phyloP scores from a whole-genome alignment of 2,797 vertebrate genomes.

The Pantherophis alleghaniensis region DNA sequence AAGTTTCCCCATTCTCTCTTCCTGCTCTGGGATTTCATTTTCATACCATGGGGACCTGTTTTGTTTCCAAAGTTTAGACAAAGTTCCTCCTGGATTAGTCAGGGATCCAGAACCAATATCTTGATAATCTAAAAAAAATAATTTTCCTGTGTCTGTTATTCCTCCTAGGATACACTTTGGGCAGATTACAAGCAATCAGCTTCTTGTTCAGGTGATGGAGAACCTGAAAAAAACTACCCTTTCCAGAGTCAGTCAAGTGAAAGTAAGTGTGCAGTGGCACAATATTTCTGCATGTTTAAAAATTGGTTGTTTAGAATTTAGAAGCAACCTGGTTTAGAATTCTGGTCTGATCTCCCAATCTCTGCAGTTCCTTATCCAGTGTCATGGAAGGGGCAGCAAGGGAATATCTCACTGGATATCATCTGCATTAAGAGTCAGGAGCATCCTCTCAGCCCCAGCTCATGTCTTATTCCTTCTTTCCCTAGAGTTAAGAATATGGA shows the following conservation, averaged over 20 bases:
- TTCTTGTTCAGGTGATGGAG: constrained; percentile 89
- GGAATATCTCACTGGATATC: background rate
- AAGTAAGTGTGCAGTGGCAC: constrained; percentile 73
- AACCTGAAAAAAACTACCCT: constrained; percentile 86
- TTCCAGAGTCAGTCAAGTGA: constrained; percentile 84
- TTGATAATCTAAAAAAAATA: background rate
- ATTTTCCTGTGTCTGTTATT: constrained; percentile 35
- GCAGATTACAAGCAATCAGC: constrained; percentile 92
- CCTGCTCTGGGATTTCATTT: no score
- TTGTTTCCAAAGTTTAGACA: background rate
- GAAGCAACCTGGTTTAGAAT: background rate
- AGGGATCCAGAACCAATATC: background rate
- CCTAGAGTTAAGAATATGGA: background rate
- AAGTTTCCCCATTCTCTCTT: background rate
- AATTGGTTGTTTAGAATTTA: background rate
- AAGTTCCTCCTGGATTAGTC: no score
- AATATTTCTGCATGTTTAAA: background rate
- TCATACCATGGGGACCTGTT: background rate
- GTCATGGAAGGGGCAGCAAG: no score
- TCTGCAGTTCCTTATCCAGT: background rate
- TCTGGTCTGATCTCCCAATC: background rate
- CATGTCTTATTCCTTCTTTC: background rate
- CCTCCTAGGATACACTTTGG: constrained; percentile 89
- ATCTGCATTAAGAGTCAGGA: background rate
- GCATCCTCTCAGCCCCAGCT: background rate